Conservation (phyloP, 37 sponge, comb jelly and placozoan genomes). For the Cladorhizidae sp. region DNA sequence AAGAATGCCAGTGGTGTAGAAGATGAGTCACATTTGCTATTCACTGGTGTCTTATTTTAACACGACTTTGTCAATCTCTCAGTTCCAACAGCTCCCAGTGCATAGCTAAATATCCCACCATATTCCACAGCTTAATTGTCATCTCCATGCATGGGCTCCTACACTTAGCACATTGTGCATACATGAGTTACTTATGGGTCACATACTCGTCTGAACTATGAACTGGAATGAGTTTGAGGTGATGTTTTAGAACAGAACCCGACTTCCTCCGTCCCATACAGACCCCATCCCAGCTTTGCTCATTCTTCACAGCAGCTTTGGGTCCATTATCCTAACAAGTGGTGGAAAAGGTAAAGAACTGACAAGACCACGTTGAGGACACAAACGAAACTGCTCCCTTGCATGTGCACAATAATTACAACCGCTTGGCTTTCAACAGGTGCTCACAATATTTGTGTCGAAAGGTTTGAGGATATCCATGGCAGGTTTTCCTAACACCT, state of each 20-base stretch:
- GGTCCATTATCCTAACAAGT: slow-evolving; percentile 10
- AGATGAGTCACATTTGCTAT: too few species aligned
- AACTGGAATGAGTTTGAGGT: slow-evolving; percentile 63
- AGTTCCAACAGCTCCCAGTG: too few species aligned
- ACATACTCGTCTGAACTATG: slow-evolving; percentile 23
- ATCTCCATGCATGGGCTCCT: too few species aligned
- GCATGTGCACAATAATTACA: too few species aligned
- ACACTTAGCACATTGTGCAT: too few species aligned
- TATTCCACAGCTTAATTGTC: too few species aligned
- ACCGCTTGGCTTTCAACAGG: neutral
- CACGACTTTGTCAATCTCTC: too few species aligned
- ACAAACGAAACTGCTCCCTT: neutral
- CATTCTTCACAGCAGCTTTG: slow-evolving; percentile 15
- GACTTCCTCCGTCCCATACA: slow-evolving; percentile 38
- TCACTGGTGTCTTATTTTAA: too few species aligned
- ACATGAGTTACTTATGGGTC: too few species aligned
- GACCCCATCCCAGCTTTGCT: slow-evolving; percentile 45
- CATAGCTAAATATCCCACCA: too few species aligned
- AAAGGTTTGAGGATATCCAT: slow-evolving; percentile 15
- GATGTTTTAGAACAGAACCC: slow-evolving; percentile 35
- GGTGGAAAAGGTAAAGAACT: neutral
- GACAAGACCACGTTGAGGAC: neutral
- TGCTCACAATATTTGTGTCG: slow-evolving; percentile 11
- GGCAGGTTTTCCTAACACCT: slow-evolving; percentile 57
- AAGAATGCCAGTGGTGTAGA: too few species aligned